Evolutionary conservation across 2,797 vertebrate genomes (phyloP), one percentile per base, ranked within the genome.

Genomic region (Rhynchotus rufescens): DNA sequence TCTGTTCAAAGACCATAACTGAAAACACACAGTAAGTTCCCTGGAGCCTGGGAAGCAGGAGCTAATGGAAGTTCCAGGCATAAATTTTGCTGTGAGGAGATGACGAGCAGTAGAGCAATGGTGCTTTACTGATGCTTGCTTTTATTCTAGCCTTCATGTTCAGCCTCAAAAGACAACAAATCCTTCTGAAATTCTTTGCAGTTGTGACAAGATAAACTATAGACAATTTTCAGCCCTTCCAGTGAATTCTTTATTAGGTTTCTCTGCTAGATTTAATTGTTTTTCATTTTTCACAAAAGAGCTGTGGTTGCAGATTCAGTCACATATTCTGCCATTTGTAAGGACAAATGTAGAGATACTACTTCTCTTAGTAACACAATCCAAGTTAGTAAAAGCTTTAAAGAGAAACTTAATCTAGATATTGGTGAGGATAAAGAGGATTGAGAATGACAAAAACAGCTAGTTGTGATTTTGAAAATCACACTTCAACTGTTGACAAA

Each of bases 161-260:
- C 62, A 80, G 51, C 42, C 68, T 91, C 47, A 81, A 76, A 92
- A 74, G 40, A 32, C 30, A 91, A 16, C 5, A 76, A 61, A 51
- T 60, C 25, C 83, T 81, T 64, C 49, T 42, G 42, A 25, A 15
- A 56, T 89, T 84, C 87, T 49, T 60, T 66, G 49, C 6, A 73
- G 21, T 21, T 88, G 40, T 61, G 61, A 65, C 15, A 56, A 69
- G 61, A 64, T 89, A 91, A 92, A 22, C 11, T 84, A 25, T 52
- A 73, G 19, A 54, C 13, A 9, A 17, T 59, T 26, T 34, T 10
- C 28, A 72, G 36, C 6, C 75, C 66, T 45, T 56, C 25, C 64
- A 92, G 54, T 87, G 67, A 90, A 94, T 80, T 79, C 83, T 84
- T 93, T 79, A 89, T 80, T 85, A 68, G 34, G 68, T 86, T 80